A percentile compares a stretch with the other conserved stretches of the same genome.
Conservation (phyloP, 2,113 vertebrate genomes). For the Clinocottus analis region DNA sequence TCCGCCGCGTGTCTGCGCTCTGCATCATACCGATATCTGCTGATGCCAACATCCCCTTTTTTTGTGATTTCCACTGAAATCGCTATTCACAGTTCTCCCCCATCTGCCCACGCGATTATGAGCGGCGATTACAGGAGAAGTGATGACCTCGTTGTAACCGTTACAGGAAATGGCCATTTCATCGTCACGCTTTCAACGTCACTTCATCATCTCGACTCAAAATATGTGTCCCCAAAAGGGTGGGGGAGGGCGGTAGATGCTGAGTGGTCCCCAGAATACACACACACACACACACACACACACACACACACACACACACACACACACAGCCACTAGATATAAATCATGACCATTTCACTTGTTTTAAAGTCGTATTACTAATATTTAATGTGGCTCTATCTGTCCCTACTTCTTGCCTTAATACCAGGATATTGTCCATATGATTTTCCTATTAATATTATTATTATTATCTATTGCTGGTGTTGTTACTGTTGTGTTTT, state of each 20-base stretch:
- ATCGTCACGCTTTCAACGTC: background rate
- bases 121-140: conserved; percentile 5
- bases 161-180: background rate
- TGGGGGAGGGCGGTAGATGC: background rate
- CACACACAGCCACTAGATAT: background rate
- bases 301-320: background rate
- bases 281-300: background rate
- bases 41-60: conserved; percentile 60
- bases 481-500: too few relatives aligned
- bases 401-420: too few relatives aligned
- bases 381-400: too few relatives aligned
- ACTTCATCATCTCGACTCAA: background rate
- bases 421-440: too few relatives aligned
- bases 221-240: background rate
- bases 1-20: conserved; percentile 18
- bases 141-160: background rate
- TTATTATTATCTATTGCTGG: too few relatives aligned
- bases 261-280: background rate
- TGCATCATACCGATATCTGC: conserved; percentile 28
- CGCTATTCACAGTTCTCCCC: background rate
- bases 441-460: too few relatives aligned
- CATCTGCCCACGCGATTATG: background rate
- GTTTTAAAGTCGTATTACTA: too few relatives aligned
- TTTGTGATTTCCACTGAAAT: conserved; percentile 32
- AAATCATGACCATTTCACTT: too few relatives aligned